Percentiles rank a stretch among this genome's conserved stretches.
These are phyloP conservation scores for Bilobella aurantiaca DNA, from an alignment of 1,140 invertebrate genomes.

Conservation along the genomic window DNA sequence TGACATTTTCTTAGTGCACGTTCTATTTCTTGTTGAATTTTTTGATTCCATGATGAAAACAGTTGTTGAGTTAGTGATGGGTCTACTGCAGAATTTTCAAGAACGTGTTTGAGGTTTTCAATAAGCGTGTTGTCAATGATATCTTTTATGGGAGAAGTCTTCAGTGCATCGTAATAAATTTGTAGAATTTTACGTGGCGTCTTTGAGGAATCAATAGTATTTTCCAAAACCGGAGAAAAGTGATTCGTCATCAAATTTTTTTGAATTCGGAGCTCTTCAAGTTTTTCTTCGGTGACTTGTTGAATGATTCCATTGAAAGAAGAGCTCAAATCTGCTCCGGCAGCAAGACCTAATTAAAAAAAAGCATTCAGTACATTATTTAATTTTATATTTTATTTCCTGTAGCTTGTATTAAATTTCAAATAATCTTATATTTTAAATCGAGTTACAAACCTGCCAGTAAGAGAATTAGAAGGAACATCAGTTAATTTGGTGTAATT, in stretches of 20 bases:
- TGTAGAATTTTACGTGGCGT: neutral
- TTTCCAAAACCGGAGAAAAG: slow-evolving; percentile 8
- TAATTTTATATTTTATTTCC: too few species aligned
- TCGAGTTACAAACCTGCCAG: too few species aligned
- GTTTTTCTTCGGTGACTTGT: slow-evolving; percentile 22
- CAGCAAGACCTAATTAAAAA: too few species aligned
- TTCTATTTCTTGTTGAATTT: slow-evolving; percentile 12
- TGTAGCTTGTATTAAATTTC: too few species aligned
- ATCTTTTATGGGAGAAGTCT: neutral
- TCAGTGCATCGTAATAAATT: neutral
- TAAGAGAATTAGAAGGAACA: too few species aligned
- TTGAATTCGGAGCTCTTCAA: slow-evolving; percentile 14
- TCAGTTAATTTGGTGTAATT: too few species aligned
- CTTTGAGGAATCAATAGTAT: neutral
- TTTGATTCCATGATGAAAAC: slow-evolving; percentile 8
- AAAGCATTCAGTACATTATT: too few species aligned
- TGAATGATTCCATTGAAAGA: slow-evolving; percentile 6
- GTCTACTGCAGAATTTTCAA: neutral
- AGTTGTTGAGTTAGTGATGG: slow-evolving; percentile 5
- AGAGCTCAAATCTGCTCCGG: too few species aligned
- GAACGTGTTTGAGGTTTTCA: neutral
- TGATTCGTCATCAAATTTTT: slow-evolving; percentile 6
- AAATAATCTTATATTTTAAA: too few species aligned
- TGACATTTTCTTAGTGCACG: slow-evolving; percentile 15
- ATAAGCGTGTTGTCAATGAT: neutral